phyloP scores from a whole-genome alignment of 2,113 vertebrate genomes.

The Urocolius indicus region DNA sequence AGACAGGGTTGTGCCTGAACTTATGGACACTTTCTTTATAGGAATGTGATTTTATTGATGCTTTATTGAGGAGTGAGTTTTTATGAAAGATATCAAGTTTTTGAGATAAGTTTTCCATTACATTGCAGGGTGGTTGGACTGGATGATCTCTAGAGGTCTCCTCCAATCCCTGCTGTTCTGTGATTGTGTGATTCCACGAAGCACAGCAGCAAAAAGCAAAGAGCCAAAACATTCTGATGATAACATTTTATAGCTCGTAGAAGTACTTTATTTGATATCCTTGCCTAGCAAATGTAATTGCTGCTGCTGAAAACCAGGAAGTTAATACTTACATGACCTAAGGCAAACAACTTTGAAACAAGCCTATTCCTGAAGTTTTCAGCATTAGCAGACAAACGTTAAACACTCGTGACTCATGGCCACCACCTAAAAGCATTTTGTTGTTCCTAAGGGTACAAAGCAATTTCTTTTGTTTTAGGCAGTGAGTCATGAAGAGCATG shows the following conservation, averaged over 20 bases:
- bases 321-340: neutral
- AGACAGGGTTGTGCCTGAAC: neutral
- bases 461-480: neutral
- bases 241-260: neutral
- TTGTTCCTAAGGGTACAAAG: neutral
- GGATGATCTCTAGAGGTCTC: too few species aligned
- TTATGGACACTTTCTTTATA: neutral
- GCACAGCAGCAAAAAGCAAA: neutral
- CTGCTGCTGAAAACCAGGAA: neutral
- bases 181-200: neutral
- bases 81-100: neutral
- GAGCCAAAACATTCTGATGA: neutral
- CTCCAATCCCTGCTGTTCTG: too few species aligned
- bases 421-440: neutral
- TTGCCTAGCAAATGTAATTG: neutral
- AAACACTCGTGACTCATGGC: neutral
- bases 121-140: too few species aligned
- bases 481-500: neutral
- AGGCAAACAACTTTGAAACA: conserved; percentile 29
- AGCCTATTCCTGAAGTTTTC: conserved; percentile 41
- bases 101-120: neutral
- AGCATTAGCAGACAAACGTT: neutral
- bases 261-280: neutral
- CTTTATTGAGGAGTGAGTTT: neutral
- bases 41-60: neutral